Evolutionary conservation across 1,140 invertebrate genomes (phyloP), one percentile per base, ranked within the genome.

Genomic region (Matsumurasca onukii): DNA sequence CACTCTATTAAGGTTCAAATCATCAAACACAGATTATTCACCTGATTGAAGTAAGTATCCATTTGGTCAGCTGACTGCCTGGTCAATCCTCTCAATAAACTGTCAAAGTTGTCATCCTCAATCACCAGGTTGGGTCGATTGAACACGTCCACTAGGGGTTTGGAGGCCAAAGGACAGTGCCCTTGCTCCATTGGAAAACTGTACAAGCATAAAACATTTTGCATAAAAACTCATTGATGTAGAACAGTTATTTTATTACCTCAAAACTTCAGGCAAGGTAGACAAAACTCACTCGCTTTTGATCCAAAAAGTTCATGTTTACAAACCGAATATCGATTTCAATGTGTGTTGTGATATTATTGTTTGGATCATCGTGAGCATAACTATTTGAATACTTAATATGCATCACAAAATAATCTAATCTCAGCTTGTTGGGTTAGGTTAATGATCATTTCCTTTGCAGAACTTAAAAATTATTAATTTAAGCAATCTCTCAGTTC

Each of bases 51-150:
- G 31, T 61, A 30, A 17, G 86, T 78, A 76, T 92, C 91, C 76
- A 89, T 80, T 69, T 83, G 84, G 76, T 89, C 87, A 31, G 84
- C 82, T 17, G 79, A 82, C 74, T 92, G 90, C 30, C 79, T 86
- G 3, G 86, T 81, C 73, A 92, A 80, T 51, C 91, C 90, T 69
- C 86, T 80, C 15, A 92, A 72, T 0, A 92, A 77, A 49, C 82
- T 80, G 70, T 89, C 86, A 24, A 91, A 78, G 0, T 81, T 76
- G 9, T 82, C 79, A 5, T 80, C 77, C 22, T 79, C 69, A 67
- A 83, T 78, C 24, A 89, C 77, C 1, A 85, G 67, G 3, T 77
- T 75, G 0, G 88, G 86, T 59, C 85, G 85, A 71, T 87, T 86
- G 74, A 85, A 89, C 66, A 84, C 78, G 31, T 88, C 77, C 1